Percentiles rank a stretch among this genome's conserved stretches.
These are phyloP conservation scores for Erannis defoliaria DNA, from an alignment of 2,888 invertebrate genomes.

Conservation along the genomic window DNA sequence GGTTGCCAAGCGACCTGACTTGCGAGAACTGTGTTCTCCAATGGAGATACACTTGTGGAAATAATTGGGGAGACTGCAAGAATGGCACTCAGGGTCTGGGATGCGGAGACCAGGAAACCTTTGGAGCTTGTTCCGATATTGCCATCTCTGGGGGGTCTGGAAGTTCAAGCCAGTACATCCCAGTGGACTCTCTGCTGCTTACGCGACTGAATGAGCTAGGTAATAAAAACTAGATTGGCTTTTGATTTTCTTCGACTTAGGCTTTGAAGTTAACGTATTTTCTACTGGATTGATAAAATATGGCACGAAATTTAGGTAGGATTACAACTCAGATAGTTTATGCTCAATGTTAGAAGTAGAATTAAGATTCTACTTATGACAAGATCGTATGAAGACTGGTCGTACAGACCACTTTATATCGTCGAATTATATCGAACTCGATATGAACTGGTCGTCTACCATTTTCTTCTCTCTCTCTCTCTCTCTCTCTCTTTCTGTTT, in stretches of 20 bases:
- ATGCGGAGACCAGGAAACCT: constrained; percentile 95
- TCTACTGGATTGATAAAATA: not conserved
- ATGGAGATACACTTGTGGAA: constrained; percentile 94
- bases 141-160: constrained; percentile 75
- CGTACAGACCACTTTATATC: too few relatives aligned
- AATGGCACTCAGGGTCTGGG: constrained; percentile 91
- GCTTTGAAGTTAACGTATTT: not conserved
- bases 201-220: constrained; percentile 31
- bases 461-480: not conserved
- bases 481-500: not conserved
- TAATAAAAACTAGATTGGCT: constrained; percentile 29
- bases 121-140: constrained; percentile 93
- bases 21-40: constrained; percentile 94
- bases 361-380: too few relatives aligned
- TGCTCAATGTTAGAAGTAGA: not conserved
- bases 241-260: constrained; percentile 5
- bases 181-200: constrained; percentile 33
- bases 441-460: too few relatives aligned
- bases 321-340: not conserved
- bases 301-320: constrained; percentile 5
- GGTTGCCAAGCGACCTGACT: constrained; percentile 86
- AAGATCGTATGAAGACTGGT: too few relatives aligned
- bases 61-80: constrained; percentile 92
- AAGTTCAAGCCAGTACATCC: constrained; percentile 8
- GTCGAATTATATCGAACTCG: too few relatives aligned